Base-by-base conservation (phyloP, 2,888 invertebrate species). In the Phaedon cochleariae region DNA sequence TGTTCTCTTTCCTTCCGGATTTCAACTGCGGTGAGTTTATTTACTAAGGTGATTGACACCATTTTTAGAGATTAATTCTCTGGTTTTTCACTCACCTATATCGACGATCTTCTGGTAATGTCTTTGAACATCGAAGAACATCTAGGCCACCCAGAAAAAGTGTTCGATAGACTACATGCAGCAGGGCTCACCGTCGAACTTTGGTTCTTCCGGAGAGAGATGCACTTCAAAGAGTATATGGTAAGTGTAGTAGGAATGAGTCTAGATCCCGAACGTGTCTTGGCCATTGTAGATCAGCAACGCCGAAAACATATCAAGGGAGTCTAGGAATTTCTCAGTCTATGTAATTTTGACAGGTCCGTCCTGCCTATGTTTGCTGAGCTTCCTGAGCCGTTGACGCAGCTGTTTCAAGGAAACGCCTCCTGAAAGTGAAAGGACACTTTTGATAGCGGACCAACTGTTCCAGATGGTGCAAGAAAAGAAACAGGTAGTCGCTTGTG, bases 221-320 rank as follows among this genome's bases (percentile, higher is more conserved):
- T 20, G 9, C 17, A 46, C 9, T 46, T 46, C 6, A 2, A 15
- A 46, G 46, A 17, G 1, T 46, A 26, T 73, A 73, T 59, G 58
- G 49, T 76, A 0, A 62, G 62, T 0, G 1, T 58, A 1, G 55
- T 45, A n/a, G n/a, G n/a, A n/a, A n/a, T n/a, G n/a, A n/a, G n/a
- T n/a, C n/a, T n/a, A n/a, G n/a, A n/a, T n/a, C 68, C 69, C 0
- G 53, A 62, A 0, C 73, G 73, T 41, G 57, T 69, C 0, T 17
- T 57, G 1, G 64, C 67, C 0, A 71, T 75, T 6, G 34, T 62
- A 9, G 29, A 69, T n/a, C 74, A 67, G 37, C 71, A 65, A 1
- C 17, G 22, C 17, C 63, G 65, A 4, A 6, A 52, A 45, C 68
- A 59, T 49, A 63, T 54, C 29, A 69, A 67, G 48, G 62, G 69